Evolutionary conservation across 2,888 invertebrate genomes (phyloP).

Genomic region (Kuschelorhynchus macadamiae): DNA sequence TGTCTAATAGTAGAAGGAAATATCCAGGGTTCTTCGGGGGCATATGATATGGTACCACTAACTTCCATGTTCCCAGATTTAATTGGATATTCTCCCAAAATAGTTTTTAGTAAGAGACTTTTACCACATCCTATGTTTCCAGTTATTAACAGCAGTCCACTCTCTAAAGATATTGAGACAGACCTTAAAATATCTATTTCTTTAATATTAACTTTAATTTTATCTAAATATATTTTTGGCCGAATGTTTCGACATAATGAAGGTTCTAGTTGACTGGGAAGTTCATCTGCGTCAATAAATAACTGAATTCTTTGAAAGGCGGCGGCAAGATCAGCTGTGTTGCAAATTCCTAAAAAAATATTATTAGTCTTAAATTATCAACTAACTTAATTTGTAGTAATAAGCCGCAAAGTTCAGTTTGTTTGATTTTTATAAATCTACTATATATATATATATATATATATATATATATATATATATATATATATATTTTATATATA

Average conservation of each 20-base stretch:
- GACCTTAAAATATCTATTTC: conserved; percentile 64
- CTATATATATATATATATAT: no score
- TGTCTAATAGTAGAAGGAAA: conserved; percentile 60
- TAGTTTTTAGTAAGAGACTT: conserved; percentile 57
- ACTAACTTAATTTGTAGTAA: no score
- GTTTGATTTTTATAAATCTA: no score
- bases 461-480: no score
- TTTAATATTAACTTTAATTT: conserved; percentile 50
- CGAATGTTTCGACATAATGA: neutral
- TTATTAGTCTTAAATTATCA: no score
- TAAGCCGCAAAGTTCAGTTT: no score
- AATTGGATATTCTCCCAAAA: conserved; percentile 57
- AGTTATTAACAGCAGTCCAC: conserved; percentile 70
- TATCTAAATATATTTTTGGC: conserved; percentile 32
- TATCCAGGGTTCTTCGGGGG: conserved; percentile 61
- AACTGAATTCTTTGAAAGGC: conserved; percentile 41
- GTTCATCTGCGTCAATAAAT: conserved; percentile 30
- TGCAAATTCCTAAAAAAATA: conserved; percentile 24
- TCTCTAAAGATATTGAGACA: conserved; percentile 67
- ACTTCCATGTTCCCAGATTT: conserved; percentile 51
- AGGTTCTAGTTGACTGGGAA: neutral
- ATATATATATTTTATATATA: no score
- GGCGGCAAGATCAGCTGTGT: conserved; percentile 56
- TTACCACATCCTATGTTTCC: conserved; percentile 71
- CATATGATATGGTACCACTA: conserved; percentile 58